phyloP scores from a whole-genome alignment of 2,888 invertebrate genomes.

The Carterocephalus palaemon region DNA sequence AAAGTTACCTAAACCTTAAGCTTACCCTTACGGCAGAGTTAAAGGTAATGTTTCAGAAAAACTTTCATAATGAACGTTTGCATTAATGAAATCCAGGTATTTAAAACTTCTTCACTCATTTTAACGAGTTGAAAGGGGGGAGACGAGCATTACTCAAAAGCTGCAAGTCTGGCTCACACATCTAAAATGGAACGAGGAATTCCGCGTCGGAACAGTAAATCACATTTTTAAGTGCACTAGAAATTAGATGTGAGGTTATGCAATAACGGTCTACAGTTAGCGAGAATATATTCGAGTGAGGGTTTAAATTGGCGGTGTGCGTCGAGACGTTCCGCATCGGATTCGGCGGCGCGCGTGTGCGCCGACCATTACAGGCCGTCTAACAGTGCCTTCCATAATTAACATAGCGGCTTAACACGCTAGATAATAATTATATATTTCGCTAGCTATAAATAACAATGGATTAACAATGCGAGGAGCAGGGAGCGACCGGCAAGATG shows the following conservation, averaged over 20 bases:
- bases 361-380: conserved; percentile 39
- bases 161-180: conserved; percentile 17
- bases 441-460: conserved; percentile 58
- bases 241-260: conserved; percentile 26
- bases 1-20: conserved; percentile 11
- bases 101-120: conserved; percentile 21
- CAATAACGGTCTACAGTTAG: conserved; percentile 24
- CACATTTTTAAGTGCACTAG: conserved; percentile 26
- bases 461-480: conserved; percentile 58
- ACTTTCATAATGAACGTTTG: conserved; percentile 9
- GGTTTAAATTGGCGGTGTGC: conserved; percentile 18
- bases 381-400: conserved; percentile 46
- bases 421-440: conserved; percentile 41
- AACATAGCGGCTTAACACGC: conserved; percentile 37
- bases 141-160: conserved; percentile 22
- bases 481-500: conserved; percentile 47
- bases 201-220: conserved; percentile 24
- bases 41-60: conserved; percentile 11
- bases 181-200: conserved; percentile 22
- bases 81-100: conserved; percentile 22
- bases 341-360: conserved; percentile 44
- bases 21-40: conserved; percentile 12
- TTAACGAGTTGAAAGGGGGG: conserved; percentile 22
- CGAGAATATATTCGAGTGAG: conserved; percentile 21
- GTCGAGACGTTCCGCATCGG: conserved; percentile 38